Evolutionary conservation across 2,888 invertebrate genomes (phyloP), one percentile per base, ranked within the genome.

Genomic region (Xestia xanthographa): DNA sequence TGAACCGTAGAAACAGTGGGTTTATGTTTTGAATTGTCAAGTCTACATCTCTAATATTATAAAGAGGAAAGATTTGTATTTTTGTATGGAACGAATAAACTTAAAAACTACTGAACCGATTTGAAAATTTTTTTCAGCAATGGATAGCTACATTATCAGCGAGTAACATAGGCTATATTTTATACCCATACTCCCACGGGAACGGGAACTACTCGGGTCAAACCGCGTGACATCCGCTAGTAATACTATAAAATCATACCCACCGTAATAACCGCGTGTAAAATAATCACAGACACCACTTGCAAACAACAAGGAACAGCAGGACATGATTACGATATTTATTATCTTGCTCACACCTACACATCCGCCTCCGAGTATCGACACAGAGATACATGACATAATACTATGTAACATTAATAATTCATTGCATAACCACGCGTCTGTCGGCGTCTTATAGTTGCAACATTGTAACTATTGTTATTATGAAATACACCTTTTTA

Each of bases 321-420:
- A 43, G 17, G 41, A 48, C 76, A 66, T 26, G 41, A 41, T n/a
- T 20, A 50, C 80, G 20, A 75, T 38, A 66, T 14, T 68, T 50
- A 58, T 45, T n/a, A 65, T 12, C 63, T 11, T 43, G 22, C 63
- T 56, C 53, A 67, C 68, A 77, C 65, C 41, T 38, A 5, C 6
- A 66, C 29, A 60, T 82, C 63, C 77, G 68, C n/a, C 45, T 65
- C 45, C 14, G 34, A 72, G 43, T 62, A 74, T 75, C 56, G 77
- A 45, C 63, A 56, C 43, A 77, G 69, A 66, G 38, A 34, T 38
- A 53, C 69, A 77, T 82, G 83, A 80, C 83, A 80, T 83, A 80
- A 80, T 70, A 48, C 34, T 48, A 22, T 70, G 48, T 82, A 17
- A 41, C 68, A 79, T 79, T 60, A 82, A 80, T 80, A 80, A 82